Evolutionary conservation across 37 sponge, comb jelly and placozoan species (phyloP), one percentile per base, ranked within the genome.

Genomic region (Halichondria panicea): DNA sequence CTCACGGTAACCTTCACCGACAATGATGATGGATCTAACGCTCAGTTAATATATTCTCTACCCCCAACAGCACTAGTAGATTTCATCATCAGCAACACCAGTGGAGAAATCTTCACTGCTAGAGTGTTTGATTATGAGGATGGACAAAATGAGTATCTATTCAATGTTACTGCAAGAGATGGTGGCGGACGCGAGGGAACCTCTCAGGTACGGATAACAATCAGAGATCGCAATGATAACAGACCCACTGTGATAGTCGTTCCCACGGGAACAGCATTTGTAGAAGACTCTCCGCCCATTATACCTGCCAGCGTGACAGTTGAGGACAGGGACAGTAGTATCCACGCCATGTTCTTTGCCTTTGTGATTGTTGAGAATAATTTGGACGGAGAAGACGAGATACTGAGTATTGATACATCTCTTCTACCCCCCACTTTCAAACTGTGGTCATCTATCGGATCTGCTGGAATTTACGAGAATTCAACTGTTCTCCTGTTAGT

Each of bases 221-320:
- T 93, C 18, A n/a, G 21, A 1, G 90, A 89, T 19, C 52, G 36
- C 1, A 93, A 93, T 82, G 93, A 93, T 43, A 84, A 88, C 53
- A 50, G 86, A 1, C 93, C 93, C 40, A 4, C 37, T 7, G 30
- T 84, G 2, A 11, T 12, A 0, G 74, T 31, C 21, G 70, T 55
- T 19, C 52, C 61, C 28, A 42, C 45, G 27, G 65, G 42, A 0
- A n/a, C n/a, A n/a, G 58, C 33, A 8, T 91, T 53, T 40, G 30
- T 71, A 50, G 87, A 91, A 77, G 80, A 69, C 15, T 66, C 52
- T 3, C n/a, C 50, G 2, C 60, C 87, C 32, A 76, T 86, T 7
- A 13, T 33, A 4, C 43, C 80, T 48, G 79, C 87, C 32, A 45
- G 40, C 43, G 60, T 86, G 8, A 74, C 43, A 12, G 66, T 90